Evolutionary conservation across 2,113 vertebrate species (phyloP).

Genomic region (Urocynchramus pylzowi): DNA sequence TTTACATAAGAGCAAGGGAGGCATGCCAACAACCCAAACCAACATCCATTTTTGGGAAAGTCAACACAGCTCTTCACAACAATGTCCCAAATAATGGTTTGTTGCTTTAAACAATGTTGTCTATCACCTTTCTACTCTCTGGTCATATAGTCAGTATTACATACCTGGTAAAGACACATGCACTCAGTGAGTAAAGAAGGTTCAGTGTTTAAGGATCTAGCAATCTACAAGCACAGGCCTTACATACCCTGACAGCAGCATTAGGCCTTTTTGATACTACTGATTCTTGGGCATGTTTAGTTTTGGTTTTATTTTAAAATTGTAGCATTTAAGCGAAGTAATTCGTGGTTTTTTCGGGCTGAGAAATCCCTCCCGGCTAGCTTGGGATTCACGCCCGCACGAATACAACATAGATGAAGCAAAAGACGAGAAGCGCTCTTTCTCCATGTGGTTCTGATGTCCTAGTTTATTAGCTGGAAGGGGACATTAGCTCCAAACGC

Average conservation of each 20-base stretch:
- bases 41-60: background rate
- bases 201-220: background rate
- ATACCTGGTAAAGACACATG: fast-evolving
- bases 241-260: background rate
- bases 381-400: no score
- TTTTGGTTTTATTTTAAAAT: background rate
- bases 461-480: no score
- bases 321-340: background rate
- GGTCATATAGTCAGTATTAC: background rate
- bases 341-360: no score
- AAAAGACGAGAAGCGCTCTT: no score
- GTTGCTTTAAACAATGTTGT: background rate
- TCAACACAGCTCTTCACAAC: background rate
- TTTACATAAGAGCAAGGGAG: background rate
- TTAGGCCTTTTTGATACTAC: background rate
- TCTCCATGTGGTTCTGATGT: no score
- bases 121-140: background rate
- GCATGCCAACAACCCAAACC: background rate
- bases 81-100: background rate
- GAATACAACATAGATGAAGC: no score
- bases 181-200: background rate
- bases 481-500: no score
- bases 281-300: background rate
- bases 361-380: no score
- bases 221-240: background rate